Conservation (phyloP, 2,888 invertebrate genomes). For the Ochropleura plecta region DNA sequence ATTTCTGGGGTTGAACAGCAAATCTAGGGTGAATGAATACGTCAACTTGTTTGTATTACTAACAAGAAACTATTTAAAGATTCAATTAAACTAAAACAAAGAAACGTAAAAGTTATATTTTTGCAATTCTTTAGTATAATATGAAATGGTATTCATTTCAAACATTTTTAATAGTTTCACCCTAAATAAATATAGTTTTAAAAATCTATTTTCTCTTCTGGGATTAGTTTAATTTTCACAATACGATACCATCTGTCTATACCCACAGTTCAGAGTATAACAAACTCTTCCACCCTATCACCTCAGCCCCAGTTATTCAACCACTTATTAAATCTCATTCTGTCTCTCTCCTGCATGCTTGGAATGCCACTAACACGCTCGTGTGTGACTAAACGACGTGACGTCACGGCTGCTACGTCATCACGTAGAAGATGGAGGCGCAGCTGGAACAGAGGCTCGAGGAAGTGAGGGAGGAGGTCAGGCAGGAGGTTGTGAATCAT, state of each 20-base stretch:
- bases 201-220: too few relatives aligned
- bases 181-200: too few relatives aligned
- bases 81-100: too few relatives aligned
- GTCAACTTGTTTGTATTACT: not conserved
- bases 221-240: not conserved
- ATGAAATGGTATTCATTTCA: too few relatives aligned
- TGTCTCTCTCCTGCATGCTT: constrained; percentile 84
- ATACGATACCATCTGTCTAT: not conserved
- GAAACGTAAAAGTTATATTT: too few relatives aligned
- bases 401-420: constrained; percentile 56
- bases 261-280: not conserved
- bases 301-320: constrained; percentile 51
- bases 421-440: constrained; percentile 73
- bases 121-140: too few relatives aligned
- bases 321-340: constrained; percentile 65
- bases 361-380: constrained; percentile 86
- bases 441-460: constrained; percentile 73
- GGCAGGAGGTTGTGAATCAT: constrained; percentile 92
- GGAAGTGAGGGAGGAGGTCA: constrained; percentile 87
- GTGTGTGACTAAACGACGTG: constrained; percentile 82
- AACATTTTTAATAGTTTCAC: too few relatives aligned
- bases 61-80: not conserved
- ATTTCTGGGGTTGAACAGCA: constrained; percentile 49
- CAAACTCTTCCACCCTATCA: constrained; percentile 24
- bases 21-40: constrained; percentile 42